A percentile compares a stretch with the other conserved stretches of the same genome.
phyloP scores from a whole-genome alignment of 2,888 invertebrate genomes.

The Bursaphelenchus okinawaensis region DNA sequence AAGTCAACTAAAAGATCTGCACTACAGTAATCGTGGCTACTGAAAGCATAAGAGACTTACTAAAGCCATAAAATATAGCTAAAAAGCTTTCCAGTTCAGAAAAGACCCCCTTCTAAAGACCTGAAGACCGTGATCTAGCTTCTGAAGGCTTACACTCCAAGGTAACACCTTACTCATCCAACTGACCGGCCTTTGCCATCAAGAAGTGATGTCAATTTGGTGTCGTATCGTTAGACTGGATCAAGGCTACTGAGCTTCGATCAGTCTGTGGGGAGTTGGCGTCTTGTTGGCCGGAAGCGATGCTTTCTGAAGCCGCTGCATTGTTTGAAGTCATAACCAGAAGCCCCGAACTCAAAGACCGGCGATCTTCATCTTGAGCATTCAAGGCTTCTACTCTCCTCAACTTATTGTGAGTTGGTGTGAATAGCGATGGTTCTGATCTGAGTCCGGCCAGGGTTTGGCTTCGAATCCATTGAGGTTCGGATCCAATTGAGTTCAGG shows the following conservation, averaged over 20 bases:
- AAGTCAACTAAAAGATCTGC: no score
- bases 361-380: background rate
- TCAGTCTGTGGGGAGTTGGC: background rate
- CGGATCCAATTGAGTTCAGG: conserved; percentile 36
- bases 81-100: background rate
- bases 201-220: no score
- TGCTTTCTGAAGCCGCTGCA: background rate
- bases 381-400: background rate
- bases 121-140: no score
- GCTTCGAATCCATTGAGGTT: conserved; percentile 38
- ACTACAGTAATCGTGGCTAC: no score
- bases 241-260: background rate
- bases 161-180: no score
- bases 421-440: conserved; percentile 4
- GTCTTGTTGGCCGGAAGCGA: background rate
- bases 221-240: no score
- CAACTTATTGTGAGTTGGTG: background rate
- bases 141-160: no score
- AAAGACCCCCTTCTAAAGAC: no score
- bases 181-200: no score
- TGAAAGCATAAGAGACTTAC: no score
- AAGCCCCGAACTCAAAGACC: background rate
- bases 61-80: background rate
- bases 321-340: background rate
- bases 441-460: conserved; percentile 5